Percentiles rank a stretch among this genome's conserved stretches.
Conservation (phyloP, 2,113 vertebrate species). For the Todiramphus chloris region DNA sequence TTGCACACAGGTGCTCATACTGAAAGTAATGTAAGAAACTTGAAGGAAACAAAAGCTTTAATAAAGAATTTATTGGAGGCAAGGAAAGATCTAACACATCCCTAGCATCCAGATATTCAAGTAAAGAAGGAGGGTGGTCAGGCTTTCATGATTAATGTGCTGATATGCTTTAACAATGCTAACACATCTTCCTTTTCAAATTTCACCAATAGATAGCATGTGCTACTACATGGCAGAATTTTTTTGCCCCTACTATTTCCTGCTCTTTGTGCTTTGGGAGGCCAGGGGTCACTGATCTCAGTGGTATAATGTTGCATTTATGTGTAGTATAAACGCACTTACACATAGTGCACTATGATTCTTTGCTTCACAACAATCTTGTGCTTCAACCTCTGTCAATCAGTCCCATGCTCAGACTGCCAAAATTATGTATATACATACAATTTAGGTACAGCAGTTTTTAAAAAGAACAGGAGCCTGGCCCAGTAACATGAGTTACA, state of each 20-base stretch:
- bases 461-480: background rate
- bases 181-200: background rate
- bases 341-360: background rate
- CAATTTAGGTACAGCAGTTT: background rate
- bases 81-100: background rate
- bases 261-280: background rate
- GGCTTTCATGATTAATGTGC: background rate
- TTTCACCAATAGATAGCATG: background rate
- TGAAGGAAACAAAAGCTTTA: background rate
- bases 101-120: background rate
- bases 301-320: background rate
- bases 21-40: background rate
- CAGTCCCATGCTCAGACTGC: background rate
- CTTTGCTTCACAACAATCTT: background rate
- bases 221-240: background rate
- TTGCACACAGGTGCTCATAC: background rate
- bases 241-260: background rate
- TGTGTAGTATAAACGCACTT: background rate
- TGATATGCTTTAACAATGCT: background rate
- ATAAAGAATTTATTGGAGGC: background rate
- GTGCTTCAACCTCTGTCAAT: background rate
- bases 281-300: background rate
- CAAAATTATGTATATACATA: fast-evolving
- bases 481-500: background rate
- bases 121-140: background rate